Evolutionary conservation across 2,797 vertebrate genomes (phyloP).

Genomic region (Salarias fasciatus): DNA sequence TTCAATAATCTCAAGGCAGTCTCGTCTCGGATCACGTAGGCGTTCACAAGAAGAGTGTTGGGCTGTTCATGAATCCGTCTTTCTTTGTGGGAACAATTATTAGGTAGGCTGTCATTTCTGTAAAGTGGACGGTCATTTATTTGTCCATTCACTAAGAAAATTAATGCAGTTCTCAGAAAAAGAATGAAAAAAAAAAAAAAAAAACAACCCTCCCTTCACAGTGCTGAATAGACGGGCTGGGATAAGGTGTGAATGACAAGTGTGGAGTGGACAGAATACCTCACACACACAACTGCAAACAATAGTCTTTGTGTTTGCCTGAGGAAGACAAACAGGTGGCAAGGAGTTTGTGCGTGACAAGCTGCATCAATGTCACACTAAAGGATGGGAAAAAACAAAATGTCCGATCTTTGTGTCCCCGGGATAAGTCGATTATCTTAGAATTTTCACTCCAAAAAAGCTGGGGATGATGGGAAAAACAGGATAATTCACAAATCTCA

Average conservation of each 20-base stretch:
- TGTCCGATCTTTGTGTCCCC: conserved; percentile 29
- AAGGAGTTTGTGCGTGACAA: conserved; percentile 37
- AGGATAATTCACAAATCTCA: too few species aligned
- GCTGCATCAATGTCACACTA: conserved; percentile 31
- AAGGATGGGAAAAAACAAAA: conserved; percentile 11
- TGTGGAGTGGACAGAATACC: conserved; percentile 62
- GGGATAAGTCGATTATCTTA: too few species aligned
- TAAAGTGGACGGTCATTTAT: conserved; percentile 36
- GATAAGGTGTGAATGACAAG: conserved; percentile 54
- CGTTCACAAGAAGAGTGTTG: conserved; percentile 2
- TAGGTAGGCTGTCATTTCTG: conserved; percentile 36
- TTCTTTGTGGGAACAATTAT: conserved; percentile 41
- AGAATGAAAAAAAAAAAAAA: background rate
- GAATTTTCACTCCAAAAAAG: too few species aligned
- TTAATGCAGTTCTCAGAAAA: conserved; percentile 24
- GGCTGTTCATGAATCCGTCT: conserved; percentile 20
- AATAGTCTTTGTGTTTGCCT: conserved; percentile 59
- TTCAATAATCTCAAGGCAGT: conserved; percentile 5
- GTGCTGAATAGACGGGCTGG: conserved; percentile 29
- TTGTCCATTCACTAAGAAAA: conserved; percentile 47
- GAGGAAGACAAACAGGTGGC: conserved; percentile 46
- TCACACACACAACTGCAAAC: conserved; percentile 41
- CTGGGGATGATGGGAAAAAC: too few species aligned
- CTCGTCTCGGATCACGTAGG: background rate
- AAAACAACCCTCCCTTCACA: conserved; percentile 4